These are phyloP conservation scores for Papilio glaucus DNA, from an alignment of 1,140 invertebrate species.

Conservation along the genomic window DNA sequence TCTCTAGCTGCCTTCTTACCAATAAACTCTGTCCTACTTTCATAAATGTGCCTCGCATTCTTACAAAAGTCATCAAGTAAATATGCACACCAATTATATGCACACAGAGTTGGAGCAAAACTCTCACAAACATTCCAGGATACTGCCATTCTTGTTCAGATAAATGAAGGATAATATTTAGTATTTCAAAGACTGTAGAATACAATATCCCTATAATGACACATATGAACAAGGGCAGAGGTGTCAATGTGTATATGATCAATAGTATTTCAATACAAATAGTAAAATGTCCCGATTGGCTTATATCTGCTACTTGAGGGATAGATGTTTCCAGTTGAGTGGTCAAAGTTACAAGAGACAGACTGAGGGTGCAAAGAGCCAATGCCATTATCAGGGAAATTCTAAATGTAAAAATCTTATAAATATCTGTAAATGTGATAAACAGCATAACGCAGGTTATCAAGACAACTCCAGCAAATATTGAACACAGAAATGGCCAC, in stretches of 20 bases:
- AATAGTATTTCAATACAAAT: constrained; percentile 94
- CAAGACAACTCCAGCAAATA: constrained; percentile 84
- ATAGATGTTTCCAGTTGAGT: constrained; percentile 71
- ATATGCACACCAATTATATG: constrained; percentile 97
- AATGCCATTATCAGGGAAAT: constrained; percentile 87
- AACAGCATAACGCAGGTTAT: constrained; percentile 85
- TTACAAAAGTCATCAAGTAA: constrained; percentile 95
- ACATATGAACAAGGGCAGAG: constrained; percentile 94
- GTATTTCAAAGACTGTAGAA: constrained; percentile 92
- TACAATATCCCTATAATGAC: constrained; percentile 90
- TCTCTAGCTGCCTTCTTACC: constrained; percentile 93
- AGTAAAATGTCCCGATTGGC: constrained; percentile 92
- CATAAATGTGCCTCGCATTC: constrained; percentile 97
- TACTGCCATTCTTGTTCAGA: constrained; percentile 79
- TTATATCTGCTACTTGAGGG: constrained; percentile 84
- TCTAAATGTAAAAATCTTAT: constrained; percentile 86
- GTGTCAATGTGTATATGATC: constrained; percentile 96
- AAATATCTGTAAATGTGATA: constrained; percentile 87
- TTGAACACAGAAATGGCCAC: constrained; percentile 86
- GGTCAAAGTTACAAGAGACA: constrained; percentile 85
- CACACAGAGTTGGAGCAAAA: constrained; percentile 93
- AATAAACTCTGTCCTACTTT: constrained; percentile 95
- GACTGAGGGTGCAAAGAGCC: constrained; percentile 86
- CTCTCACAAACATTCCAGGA: constrained; percentile 87
- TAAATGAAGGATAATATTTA: constrained; percentile 80